Base-by-base conservation (phyloP, 2,888 invertebrate genomes). In the Pantelozetes paolii region DNA sequence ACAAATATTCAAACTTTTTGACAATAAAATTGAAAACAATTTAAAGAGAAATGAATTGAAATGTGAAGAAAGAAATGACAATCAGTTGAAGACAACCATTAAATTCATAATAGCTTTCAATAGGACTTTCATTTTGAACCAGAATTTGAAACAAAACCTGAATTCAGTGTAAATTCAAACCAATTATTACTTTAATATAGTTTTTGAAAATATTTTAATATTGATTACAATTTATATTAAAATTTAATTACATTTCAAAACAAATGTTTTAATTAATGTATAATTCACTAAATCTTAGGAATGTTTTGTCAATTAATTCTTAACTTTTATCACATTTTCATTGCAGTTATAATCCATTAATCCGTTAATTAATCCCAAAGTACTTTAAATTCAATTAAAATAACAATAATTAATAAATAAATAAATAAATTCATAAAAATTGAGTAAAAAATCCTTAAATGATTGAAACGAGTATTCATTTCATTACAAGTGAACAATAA, bases 1-100 rank as follows among this genome's bases (percentile, higher is more conserved):
- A 36, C 36, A 36, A 36, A 11, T 64, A 3, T 36, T 64, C 20
- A 64, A 64, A 64, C n/a, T 64, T 36, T 20, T 64, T n/a, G 36
- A 64, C 8, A 36, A 32, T 11, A 64, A 2, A 20, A 18, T 36
- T 13, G 8, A 36, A 36, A 64, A 20, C 1, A 36, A 36, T 36
- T 64, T n/a, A 1, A 64, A 40, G 40, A 64, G n/a, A 64, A 20
- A 2, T 64, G 1, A 11, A 18, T 20, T 36, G 6, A 64, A 40
- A 64, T 2, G 2, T 1, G n/a, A 11, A 1, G 28, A 59, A 64
- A 15, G 20, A 36, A 64, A 1, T 64, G 64, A 64, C 18, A 8
- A 20, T 20, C 64, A 64, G 13, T 23, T 64, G 36, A 36, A 15
- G 5, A 64, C 64, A 64, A 64, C 64, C 11, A 64, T 64, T 20